These are phyloP conservation scores for Mobula hypostoma DNA, from an alignment of 2,113 vertebrate genomes.

Conservation along the genomic window DNA sequence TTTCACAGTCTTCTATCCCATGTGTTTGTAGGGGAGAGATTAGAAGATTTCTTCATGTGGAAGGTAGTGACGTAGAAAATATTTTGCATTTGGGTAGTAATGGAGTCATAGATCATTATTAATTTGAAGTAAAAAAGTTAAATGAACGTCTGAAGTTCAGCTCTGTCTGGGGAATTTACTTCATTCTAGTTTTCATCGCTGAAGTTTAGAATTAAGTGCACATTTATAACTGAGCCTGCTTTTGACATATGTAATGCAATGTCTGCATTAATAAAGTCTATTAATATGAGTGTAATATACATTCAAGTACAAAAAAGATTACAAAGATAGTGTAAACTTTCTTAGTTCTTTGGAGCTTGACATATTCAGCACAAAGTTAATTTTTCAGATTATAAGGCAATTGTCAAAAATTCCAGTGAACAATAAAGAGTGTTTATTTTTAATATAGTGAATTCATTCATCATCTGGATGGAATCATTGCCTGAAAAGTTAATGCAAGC, in stretches of 20 bases:
- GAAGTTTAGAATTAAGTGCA: too few relatives aligned
- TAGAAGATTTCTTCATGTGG: too few relatives aligned
- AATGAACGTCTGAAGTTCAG: too few relatives aligned
- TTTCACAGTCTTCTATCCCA: too few relatives aligned
- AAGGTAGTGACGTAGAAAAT: neutral
- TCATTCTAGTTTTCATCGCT: too few relatives aligned
- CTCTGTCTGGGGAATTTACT: too few relatives aligned
- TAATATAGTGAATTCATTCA: neutral
- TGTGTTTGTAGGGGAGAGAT: too few relatives aligned
- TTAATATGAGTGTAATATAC: too few relatives aligned
- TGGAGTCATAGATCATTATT: neutral
- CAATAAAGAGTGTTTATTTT: neutral
- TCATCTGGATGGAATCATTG: neutral
- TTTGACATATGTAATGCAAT: neutral
- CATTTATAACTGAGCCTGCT: neutral
- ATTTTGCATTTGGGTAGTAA: neutral
- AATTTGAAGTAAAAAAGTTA: neutral
- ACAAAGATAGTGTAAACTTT: neutral
- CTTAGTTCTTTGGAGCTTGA: neutral
- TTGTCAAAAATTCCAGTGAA: neutral
- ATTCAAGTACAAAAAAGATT: too few relatives aligned
- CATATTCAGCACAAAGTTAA: neutral
- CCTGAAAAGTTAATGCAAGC: neutral
- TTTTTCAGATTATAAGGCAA: neutral
- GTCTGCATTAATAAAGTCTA: too few relatives aligned